These are phyloP conservation scores for Holacanthus passer DNA, from an alignment of 2,113 vertebrate genomes.

Conservation along the genomic window DNA sequence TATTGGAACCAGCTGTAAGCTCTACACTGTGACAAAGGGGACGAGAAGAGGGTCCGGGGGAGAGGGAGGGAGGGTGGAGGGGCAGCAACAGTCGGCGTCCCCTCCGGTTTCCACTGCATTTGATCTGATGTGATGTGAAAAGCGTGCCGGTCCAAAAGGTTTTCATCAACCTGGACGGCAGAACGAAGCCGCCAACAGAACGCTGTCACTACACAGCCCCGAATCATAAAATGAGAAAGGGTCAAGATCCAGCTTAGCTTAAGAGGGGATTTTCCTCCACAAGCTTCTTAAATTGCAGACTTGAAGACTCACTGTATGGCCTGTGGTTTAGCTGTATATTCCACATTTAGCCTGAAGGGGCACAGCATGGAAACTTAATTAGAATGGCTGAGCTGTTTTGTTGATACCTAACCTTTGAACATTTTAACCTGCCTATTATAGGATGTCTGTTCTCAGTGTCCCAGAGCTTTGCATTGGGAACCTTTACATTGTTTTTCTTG, in stretches of 20 bases:
- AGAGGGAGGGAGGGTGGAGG: not conserved
- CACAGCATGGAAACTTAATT: slow-evolving; percentile 36
- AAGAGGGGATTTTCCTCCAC: slow-evolving; percentile 40
- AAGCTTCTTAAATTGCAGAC: slow-evolving; percentile 51
- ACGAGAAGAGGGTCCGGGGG: slow-evolving; percentile 35
- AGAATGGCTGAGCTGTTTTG: slow-evolving; percentile 29
- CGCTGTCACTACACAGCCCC: slow-evolving; percentile 4
- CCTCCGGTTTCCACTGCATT: slow-evolving; percentile 16
- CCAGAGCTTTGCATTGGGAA: not conserved
- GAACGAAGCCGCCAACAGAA: not conserved
- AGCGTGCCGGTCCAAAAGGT: slow-evolving; percentile 39
- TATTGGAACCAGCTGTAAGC: slow-evolving; percentile 80
- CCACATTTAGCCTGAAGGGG: slow-evolving; percentile 47
- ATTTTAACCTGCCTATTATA: slow-evolving; percentile 27
- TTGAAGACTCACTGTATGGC: slow-evolving; percentile 40
- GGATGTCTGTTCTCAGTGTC: slow-evolving; percentile 5
- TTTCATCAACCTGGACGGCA: slow-evolving; percentile 61
- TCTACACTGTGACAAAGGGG: slow-evolving; percentile 58
- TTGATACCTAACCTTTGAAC: slow-evolving; percentile 22
- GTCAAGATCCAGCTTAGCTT: slow-evolving; percentile 32
- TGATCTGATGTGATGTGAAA: slow-evolving; percentile 64
- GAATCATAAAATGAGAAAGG: slow-evolving; percentile 34
- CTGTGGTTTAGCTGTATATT: slow-evolving; percentile 56
- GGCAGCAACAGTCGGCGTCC: not conserved
- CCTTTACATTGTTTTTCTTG: not conserved